Base-by-base conservation (phyloP, 2,113 vertebrate species). In the Haemorhous mexicanus region DNA sequence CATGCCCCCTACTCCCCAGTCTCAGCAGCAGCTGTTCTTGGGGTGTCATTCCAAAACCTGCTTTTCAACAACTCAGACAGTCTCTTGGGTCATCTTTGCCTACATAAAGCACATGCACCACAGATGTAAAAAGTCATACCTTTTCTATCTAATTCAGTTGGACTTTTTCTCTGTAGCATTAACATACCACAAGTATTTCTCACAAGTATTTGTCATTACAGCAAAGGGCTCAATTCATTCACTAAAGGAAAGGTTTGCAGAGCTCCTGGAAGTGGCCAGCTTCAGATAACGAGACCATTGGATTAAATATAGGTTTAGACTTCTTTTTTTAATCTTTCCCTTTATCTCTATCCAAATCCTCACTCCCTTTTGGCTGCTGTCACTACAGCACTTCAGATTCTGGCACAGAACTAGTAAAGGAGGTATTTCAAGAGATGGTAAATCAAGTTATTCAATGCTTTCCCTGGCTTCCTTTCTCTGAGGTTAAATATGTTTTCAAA, bases 331-430 rank as follows among this genome's bases (percentile, higher is more conserved):
- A 93, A 90, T 95, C 80, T 79, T 95, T 93, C 64, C 93, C 92
- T 97, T 97, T 95, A 96, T 96, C 96, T 95, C 43, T 56, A 86
- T 96, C 94, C 97, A 96, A 94, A 94, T 90, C 76, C 79, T 64
- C 68, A 58, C 87, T 96, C 94, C 84, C 50, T 93, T 97, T 97
- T 95, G 94, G 95, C 95, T 96, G 93, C 85, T 94, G 91, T 94
- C 84, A 93, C 79, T 95, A 84, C 66, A 82, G 85, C 76, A 96
- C 91, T 97, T 95, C 87, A 96, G 89, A 94, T 92, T 93, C 89
- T 97, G 95, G 95, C 94, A 92, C 62, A 43, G 80, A 92, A 92
- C 86, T 92, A 95, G 80, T 68, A 92, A 92, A 96, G 85, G 84
- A 96, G 89, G 91, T 95, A 94, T 96, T 96, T 95, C 91, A 87